Base-by-base conservation (phyloP, 2,113 vertebrate species). In the Empidonax traillii region DNA sequence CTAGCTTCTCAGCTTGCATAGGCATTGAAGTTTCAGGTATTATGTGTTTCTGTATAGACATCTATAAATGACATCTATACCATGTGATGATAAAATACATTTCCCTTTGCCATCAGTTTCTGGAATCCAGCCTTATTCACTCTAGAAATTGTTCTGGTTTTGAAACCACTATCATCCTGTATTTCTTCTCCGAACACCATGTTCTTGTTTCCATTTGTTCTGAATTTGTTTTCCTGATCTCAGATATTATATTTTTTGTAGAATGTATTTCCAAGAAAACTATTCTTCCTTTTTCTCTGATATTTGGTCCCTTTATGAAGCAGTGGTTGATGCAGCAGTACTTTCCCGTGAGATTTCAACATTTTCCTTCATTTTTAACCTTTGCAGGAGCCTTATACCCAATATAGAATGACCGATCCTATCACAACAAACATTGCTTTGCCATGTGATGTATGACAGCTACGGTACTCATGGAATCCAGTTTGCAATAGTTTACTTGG, bases 371-470 rank as follows among this genome's bases (percentile, higher is more conserved):
- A 24, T 24, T 39, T 59, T 71, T 59, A 63, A 59, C 3, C 14
- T 39, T 74, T 65, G 8, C 41, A 44, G 31, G 39, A 85, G 21
- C 11, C n/a, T 53, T 44, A 14, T 6, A 46, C 27, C 30, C 82
- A 31, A 8, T 59, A 9, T 1, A n/a, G 37, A 43, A 30, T 0
- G 0, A 44, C 10, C 72, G 47, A 47, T 44, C 58, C n/a, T 35
- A 35, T n/a, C 8, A 81, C 47, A 24, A 61, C 8, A 25, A 22
- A 43, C 15, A 7, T 14, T 77, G 59, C 37, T 76, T 47, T 87
- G 35, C 56, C 37, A 8, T 8, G 11, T 73, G 22, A 23, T 21
- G 17, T 35, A 59, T 2, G 6, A 44, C 21, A 65, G 15, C 10
- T 12, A 33, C 14, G 51, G 44, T 9, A 28, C 23, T 75, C 11